Evolutionary conservation across 64 coral and sea anemone genomes (phyloP).

Genomic region (Hydrozoanthus tunicans): DNA sequence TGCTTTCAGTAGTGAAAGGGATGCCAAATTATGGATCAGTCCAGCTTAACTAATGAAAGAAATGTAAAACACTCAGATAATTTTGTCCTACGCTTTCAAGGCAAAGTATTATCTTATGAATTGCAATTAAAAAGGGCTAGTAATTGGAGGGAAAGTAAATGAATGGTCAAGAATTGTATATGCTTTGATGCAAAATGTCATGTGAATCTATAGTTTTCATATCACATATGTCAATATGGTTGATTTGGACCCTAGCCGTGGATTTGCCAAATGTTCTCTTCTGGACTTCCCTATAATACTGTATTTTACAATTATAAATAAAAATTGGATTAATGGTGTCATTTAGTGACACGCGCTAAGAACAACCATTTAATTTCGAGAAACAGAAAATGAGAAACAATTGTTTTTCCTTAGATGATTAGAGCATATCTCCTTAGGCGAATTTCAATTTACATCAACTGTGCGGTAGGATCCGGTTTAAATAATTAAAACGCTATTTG

Average conservation of each 20-base stretch:
- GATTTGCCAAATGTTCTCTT: background rate
- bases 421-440: constrained; percentile 79
- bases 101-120: constrained; percentile 82
- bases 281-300: constrained; percentile 5
- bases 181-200: constrained; percentile 16
- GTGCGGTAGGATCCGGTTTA: constrained; percentile 90
- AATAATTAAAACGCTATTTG: constrained; percentile 98
- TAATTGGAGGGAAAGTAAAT: constrained; percentile 62
- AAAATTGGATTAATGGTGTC: constrained; percentile 62
- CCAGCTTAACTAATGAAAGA: constrained; percentile 51
- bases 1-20: background rate
- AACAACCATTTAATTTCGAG: constrained; percentile 75
- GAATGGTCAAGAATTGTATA: background rate
- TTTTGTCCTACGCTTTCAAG: constrained; percentile 57
- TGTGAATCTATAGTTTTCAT: background rate
- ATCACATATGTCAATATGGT: background rate
- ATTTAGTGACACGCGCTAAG: constrained; percentile 55
- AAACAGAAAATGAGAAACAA: constrained; percentile 81
- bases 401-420: constrained; percentile 91
- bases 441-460: constrained; percentile 91
- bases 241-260: background rate
- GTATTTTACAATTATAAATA: constrained; percentile 44
- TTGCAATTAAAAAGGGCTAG: constrained; percentile 80
- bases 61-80: constrained; percentile 61
- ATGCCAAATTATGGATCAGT: background rate